Conservation (phyloP, 1,140 invertebrate genomes). For the Drosophila eugracilis region DNA sequence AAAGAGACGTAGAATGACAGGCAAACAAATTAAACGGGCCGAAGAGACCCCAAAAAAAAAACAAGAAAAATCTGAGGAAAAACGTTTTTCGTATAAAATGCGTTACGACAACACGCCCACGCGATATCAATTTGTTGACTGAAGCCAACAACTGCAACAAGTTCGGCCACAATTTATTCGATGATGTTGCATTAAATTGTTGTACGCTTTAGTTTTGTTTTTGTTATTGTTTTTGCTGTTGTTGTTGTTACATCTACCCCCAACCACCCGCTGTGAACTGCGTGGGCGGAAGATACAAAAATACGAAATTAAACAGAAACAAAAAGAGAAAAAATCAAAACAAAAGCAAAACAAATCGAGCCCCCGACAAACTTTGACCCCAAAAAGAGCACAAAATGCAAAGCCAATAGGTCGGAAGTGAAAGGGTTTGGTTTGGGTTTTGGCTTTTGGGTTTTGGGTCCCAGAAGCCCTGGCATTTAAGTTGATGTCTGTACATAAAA, state of each 20-base stretch:
- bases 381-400: conserved; percentile 34
- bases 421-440: conserved; percentile 54
- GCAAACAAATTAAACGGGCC: conserved; percentile 68
- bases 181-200: conserved; percentile 80
- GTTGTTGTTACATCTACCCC: too few species aligned
- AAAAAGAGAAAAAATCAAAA: conserved; percentile 16
- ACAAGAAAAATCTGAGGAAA: conserved; percentile 33
- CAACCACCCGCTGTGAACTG: conserved; percentile 44
- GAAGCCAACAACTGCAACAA: conserved; percentile 77
- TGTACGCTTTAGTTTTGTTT: conserved; percentile 22
- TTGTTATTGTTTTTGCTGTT: conserved; percentile 2
- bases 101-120: conserved; percentile 71
- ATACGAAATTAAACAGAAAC: conserved; percentile 44
- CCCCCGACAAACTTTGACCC: conserved; percentile 73
- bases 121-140: conserved; percentile 65
- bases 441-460: not conserved
- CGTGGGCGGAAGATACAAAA: conserved; percentile 57
- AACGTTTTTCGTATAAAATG: conserved; percentile 53
- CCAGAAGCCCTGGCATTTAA: conserved; percentile 32
- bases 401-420: conserved; percentile 67
- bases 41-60: conserved; percentile 17
- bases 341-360: conserved; percentile 42
- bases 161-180: conserved; percentile 60
- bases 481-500: conserved; percentile 2
- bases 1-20: conserved; percentile 10